phyloP scores from a whole-genome alignment of 1,140 invertebrate genomes.

The Cydia fagiglandana region DNA sequence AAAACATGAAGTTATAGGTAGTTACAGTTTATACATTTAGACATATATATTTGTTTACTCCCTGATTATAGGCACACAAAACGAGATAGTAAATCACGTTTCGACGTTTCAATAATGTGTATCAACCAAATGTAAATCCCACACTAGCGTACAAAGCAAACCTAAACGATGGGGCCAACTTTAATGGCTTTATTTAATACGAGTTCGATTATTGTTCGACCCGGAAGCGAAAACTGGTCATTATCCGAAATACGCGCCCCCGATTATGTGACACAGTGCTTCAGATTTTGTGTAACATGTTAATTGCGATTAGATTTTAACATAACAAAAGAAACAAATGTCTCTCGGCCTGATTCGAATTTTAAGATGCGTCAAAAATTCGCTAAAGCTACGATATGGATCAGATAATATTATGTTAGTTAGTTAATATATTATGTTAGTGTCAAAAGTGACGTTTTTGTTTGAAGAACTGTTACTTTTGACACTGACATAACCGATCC shows the following conservation, averaged over 20 bases:
- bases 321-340: no score
- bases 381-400: no score
- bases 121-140: neutral
- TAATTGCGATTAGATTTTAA: neutral
- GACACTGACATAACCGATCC: no score
- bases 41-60: no score
- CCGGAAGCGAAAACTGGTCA: constrained; percentile 48
- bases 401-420: no score
- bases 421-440: no score
- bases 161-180: constrained; percentile 37
- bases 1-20: no score
- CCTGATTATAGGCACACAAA: neutral
- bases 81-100: neutral
- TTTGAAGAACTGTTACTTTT: no score
- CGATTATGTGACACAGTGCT: constrained; percentile 11
- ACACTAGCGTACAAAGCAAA: constrained; percentile 6
- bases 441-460: no score
- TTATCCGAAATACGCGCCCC: constrained; percentile 45
- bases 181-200: constrained; percentile 53
- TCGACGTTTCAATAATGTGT: neutral
- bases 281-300: neutral
- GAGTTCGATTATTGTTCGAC: constrained; percentile 50
- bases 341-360: no score
- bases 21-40: no score
- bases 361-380: no score